Evolutionary conservation across 1,140 invertebrate genomes (phyloP), one percentile per base, ranked within the genome.

Genomic region (Ceratina calcarata): DNA sequence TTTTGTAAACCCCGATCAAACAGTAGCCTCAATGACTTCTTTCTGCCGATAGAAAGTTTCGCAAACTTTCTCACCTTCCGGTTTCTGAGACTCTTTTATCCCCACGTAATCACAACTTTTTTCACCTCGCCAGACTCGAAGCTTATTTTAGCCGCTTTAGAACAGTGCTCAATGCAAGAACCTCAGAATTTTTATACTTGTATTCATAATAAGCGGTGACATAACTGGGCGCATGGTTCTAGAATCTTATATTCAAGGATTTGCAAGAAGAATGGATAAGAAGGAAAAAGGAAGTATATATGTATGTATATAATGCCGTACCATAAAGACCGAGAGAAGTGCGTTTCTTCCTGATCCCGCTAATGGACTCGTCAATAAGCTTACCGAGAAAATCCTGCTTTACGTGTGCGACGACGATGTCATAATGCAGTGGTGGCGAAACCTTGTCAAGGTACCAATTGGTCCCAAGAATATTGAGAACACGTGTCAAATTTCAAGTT

Each of bases 291-390:
- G 32, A 32, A 32, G 4, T 32, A 32, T 32, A 32, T 32, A n/a
- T n/a, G n/a, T n/a, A n/a, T n/a, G n/a, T n/a, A 3, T 7, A 2
- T 1, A 20, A 49, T 12, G 20, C 8, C 8, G 12, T 18, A 61
- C 51, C 7, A 27, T 15, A 27, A 64, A 15, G 45, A n/a, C n/a
- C n/a, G n/a, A 22, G 55, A 57, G 32, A 58, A 58, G 15, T 37
- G 57, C 10, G 10, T 73, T 73, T 13, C 58, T 27, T 73, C 58
- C 16, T 49, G 58, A 16, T 16, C 22, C 18, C 22, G 57, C 45
- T 61, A 72, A 60, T 70, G 53, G 68, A 57, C 24, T 57, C 53
- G 24, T 57, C 68, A 70, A 57, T 70, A 70, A 70, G 27, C 53
- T 58, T 22, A 58, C 53, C n/a, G 27, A 37, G 55, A 22, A 58